phyloP scores from a whole-genome alignment of 2,113 vertebrate species.

The Isurus oxyrinchus region DNA sequence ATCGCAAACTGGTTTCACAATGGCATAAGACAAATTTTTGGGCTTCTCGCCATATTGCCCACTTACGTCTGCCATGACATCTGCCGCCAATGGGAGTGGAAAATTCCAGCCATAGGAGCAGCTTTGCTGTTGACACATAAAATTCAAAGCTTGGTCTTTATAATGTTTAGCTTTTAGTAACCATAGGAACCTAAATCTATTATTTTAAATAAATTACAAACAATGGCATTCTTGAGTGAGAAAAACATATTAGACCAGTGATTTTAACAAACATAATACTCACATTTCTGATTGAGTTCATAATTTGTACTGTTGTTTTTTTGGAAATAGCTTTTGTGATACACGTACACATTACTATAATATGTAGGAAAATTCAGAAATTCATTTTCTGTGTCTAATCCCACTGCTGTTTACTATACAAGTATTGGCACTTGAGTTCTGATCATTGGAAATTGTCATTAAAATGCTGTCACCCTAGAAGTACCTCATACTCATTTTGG shows the following conservation, averaged over 20 bases:
- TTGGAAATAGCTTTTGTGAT: not conserved
- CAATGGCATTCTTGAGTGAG: not conserved
- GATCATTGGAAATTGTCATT: not conserved
- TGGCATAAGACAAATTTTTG: too few species aligned
- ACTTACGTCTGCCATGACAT: too few species aligned
- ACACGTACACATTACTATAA: not conserved
- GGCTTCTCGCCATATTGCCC: too few species aligned
- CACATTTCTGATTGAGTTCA: not conserved
- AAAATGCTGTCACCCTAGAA: not conserved
- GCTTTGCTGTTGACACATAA: not conserved
- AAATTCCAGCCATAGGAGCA: too few species aligned
- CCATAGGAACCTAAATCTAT: slow-evolving; percentile 14
- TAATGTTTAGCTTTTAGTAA: slow-evolving; percentile 1
- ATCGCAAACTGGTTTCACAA: too few species aligned
- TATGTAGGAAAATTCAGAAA: not conserved
- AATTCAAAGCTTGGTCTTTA: not conserved
- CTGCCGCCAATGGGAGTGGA: too few species aligned
- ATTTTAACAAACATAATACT: not conserved
- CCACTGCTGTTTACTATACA: not conserved
- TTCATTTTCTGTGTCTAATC: not conserved
- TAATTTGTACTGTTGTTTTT: not conserved
- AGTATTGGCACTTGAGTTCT: not conserved
- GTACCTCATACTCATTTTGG: not conserved
- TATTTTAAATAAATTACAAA: not conserved
- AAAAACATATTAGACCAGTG: not conserved